Evolutionary conservation across 2,113 vertebrate species (phyloP).

Genomic region (Melanerpes formicivorus): DNA sequence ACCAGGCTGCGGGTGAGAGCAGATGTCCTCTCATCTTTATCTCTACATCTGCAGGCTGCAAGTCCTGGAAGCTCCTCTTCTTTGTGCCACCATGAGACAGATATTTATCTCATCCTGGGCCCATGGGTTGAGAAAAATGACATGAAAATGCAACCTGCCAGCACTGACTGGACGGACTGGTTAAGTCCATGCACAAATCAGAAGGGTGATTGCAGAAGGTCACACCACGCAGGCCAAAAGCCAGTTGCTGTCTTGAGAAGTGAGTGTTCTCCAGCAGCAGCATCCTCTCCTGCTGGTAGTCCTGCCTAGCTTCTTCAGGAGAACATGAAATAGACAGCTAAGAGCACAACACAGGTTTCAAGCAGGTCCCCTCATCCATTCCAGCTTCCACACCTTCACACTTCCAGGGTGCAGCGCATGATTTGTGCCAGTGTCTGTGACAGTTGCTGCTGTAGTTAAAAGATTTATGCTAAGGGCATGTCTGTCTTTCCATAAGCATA

Average conservation of each 20-base stretch:
- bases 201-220: background rate
- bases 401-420: rapidly evolving
- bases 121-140: background rate
- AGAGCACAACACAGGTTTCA: background rate
- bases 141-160: constrained; percentile 16
- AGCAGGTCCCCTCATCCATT: background rate
- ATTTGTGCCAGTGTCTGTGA: background rate
- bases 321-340: background rate
- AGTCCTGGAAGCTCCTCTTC: background rate
- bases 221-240: background rate
- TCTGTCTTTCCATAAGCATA: background rate
- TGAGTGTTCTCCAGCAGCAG: background rate
- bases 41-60: constrained; percentile 11
- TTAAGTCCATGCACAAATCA: background rate
- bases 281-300: background rate
- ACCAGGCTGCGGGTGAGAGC: background rate
- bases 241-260: background rate
- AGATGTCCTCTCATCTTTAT: constrained; percentile 33
- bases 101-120: background rate
- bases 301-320: background rate
- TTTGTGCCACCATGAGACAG: background rate
- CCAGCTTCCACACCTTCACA: background rate
- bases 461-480: background rate
- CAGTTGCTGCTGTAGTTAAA: background rate
- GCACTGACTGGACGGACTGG: background rate